Conservation (phyloP, 2,888 invertebrate genomes). For the Seira sanloemensis region DNA sequence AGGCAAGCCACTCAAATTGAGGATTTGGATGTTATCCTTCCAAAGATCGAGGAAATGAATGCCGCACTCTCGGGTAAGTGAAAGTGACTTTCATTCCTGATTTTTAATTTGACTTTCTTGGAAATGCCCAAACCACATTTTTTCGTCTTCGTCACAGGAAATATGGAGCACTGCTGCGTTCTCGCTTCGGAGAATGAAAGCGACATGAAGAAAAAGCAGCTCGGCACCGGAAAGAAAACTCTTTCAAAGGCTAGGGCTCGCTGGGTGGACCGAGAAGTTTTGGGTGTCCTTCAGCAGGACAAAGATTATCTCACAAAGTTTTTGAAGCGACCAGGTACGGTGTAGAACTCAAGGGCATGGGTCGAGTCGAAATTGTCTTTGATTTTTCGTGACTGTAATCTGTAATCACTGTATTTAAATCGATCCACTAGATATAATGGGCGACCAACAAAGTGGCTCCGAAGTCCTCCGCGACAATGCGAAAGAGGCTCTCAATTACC, state of each 20-base stretch:
- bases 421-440: constrained; percentile 61
- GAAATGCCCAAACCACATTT: background rate
- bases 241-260: constrained; percentile 67
- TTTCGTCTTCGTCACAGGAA: constrained; percentile 51
- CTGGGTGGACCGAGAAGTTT: constrained; percentile 71
- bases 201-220: constrained; percentile 10
- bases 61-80: constrained; percentile 47
- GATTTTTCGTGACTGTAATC: background rate
- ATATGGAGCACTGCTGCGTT: constrained; percentile 70
- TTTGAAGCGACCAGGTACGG: constrained; percentile 62
- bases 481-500: constrained; percentile 69
- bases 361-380: background rate
- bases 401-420: background rate
- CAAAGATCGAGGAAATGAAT: constrained; percentile 68
- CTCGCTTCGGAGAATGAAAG: constrained; percentile 62
- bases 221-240: constrained; percentile 41
- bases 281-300: constrained; percentile 69
- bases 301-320: constrained; percentile 71
- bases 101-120: background rate
- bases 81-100: background rate
- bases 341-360: background rate
- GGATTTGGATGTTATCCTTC: constrained; percentile 69
- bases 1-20: constrained; percentile 71
- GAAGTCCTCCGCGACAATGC: constrained; percentile 68
- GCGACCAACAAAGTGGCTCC: constrained; percentile 69